These are phyloP conservation scores for Corvus moneduloides DNA, from an alignment of 2,113 vertebrate genomes.

Conservation along the genomic window DNA sequence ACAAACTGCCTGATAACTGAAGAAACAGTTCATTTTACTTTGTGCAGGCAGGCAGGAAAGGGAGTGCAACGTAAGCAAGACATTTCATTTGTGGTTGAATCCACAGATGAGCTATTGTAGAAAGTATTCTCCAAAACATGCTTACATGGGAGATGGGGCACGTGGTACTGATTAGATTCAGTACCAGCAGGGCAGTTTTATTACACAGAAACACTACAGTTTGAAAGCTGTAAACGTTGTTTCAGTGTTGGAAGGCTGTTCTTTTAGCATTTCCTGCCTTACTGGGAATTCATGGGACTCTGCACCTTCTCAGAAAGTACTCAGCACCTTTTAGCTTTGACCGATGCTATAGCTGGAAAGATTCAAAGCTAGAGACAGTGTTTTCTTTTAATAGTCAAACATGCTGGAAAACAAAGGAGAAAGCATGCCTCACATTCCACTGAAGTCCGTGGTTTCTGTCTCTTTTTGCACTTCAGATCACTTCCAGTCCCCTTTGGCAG, in stretches of 20 bases:
- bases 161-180: conserved; percentile 69
- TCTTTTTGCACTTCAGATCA: conserved; percentile 40
- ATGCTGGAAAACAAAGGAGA: conserved; percentile 43
- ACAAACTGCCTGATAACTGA: not conserved
- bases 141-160: conserved; percentile 60
- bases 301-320: not conserved
- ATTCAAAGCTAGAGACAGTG: not conserved
- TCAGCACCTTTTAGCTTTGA: conserved; percentile 3
- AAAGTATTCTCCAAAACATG: conserved; percentile 68
- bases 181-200: conserved; percentile 63
- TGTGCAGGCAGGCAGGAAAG: conserved; percentile 39
- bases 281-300: not conserved
- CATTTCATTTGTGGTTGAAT: conserved; percentile 69
- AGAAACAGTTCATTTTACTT: conserved; percentile 20
- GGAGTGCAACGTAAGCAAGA: conserved; percentile 55
- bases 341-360: not conserved
- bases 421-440: conserved; percentile 48
- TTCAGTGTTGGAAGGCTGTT: conserved; percentile 8
- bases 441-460: conserved; percentile 59
- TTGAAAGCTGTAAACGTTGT: not conserved
- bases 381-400: conserved; percentile 41
- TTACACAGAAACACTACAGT: not conserved
- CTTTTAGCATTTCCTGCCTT: not conserved
- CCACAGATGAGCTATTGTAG: conserved; percentile 69
- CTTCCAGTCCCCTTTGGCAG: conserved; percentile 24